These are phyloP conservation scores for Erithacus rubecula DNA, from an alignment of 2,797 vertebrate genomes.

Conservation along the genomic window DNA sequence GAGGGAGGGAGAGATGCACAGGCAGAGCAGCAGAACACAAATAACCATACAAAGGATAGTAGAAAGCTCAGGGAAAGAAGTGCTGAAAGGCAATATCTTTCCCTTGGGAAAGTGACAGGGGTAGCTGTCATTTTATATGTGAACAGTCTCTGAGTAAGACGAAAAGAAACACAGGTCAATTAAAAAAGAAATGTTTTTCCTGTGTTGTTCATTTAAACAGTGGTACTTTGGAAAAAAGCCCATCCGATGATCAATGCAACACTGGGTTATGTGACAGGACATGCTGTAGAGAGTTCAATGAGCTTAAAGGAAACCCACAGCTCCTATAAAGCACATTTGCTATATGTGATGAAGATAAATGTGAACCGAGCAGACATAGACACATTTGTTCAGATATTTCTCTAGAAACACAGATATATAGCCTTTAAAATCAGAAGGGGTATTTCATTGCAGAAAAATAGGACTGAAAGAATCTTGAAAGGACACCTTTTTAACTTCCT, in stretches of 20 bases:
- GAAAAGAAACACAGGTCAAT: background rate
- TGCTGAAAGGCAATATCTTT: conserved; percentile 38
- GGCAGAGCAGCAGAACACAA: conserved; percentile 45
- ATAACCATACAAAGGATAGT: conserved; percentile 57
- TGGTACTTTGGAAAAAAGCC: background rate
- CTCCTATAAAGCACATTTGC: background rate
- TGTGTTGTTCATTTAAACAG: background rate
- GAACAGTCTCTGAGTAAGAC: background rate
- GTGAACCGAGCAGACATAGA: background rate
- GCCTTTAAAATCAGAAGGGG: background rate
- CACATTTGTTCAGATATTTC: background rate
- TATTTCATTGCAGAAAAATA: background rate
- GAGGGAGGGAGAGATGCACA: conserved; percentile 25
- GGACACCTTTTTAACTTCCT: background rate
- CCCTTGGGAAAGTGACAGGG: conserved; percentile 5
- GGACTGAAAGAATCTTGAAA: background rate
- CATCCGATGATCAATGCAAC: background rate
- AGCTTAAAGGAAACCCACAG: background rate
- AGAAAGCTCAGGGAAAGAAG: background rate
- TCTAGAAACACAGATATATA: background rate
- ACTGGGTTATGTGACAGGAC: background rate
- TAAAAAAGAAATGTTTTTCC: background rate
- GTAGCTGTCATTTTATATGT: background rate
- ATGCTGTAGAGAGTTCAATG: background rate
- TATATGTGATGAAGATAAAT: background rate